Evolutionary conservation across 1,140 invertebrate species (phyloP), one percentile per base, ranked within the genome.

Genomic region (Onthophagus taurus): DNA sequence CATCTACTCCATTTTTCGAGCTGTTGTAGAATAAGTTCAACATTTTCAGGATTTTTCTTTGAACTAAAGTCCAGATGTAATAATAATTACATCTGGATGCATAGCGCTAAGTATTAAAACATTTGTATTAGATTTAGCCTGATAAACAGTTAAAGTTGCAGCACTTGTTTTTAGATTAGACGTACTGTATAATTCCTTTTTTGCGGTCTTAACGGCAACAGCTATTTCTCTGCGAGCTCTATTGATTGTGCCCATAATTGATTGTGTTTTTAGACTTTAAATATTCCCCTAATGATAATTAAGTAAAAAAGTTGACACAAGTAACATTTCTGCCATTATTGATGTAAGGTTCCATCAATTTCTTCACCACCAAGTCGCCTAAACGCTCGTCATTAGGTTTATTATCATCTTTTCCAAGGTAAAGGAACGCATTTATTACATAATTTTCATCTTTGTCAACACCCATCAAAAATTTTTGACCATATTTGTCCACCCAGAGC

Each of bases 121-220:
- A n/a, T n/a, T n/a, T n/a, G n/a, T n/a, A n/a, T n/a, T n/a, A n/a
- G n/a, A n/a, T n/a, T n/a, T n/a, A n/a, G n/a, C n/a, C n/a, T n/a
- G n/a, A n/a, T n/a, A n/a, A n/a, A n/a, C n/a, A n/a, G n/a, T n/a
- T n/a, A n/a, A n/a, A n/a, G n/a, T n/a, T n/a, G n/a, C n/a, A n/a
- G n/a, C n/a, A n/a, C n/a, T n/a, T n/a, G n/a, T n/a, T n/a, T n/a
- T n/a, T n/a, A n/a, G n/a, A n/a, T n/a, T n/a, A n/a, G n/a, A n/a
- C n/a, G n/a, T 26, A 26, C 24, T 26, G n/a, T 26, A 26, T 26
- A 26, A 26, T 26, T 26, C 24, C n/a, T 26, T n/a, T n/a, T n/a
- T n/a, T n/a, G n/a, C n/a, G n/a, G n/a, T n/a, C n/a, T n/a, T n/a
- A n/a, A 26, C 24, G 24, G 6, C 6, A 6, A 26, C 24, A 7